Base-by-base conservation (phyloP, 1,140 invertebrate species). In the Orchesella cincta region DNA sequence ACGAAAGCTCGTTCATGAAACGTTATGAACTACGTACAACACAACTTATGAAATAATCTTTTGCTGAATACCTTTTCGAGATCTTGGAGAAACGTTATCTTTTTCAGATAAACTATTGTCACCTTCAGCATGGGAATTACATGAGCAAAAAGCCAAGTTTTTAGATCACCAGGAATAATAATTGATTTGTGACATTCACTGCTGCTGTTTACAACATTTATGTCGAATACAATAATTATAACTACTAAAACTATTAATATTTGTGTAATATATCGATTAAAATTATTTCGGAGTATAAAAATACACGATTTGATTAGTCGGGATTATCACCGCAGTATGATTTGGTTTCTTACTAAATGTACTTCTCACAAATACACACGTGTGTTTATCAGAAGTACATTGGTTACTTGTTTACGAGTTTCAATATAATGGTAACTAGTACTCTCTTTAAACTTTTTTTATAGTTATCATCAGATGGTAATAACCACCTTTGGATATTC, bases 251-350 rank as follows among this genome's bases (percentile, higher is more conserved):
- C n/a, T n/a, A n/a, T n/a, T n/a, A n/a, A n/a, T n/a, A n/a, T n/a
- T n/a, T n/a, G n/a, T n/a, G n/a, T n/a, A n/a, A n/a, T n/a, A n/a
- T n/a, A n/a, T n/a, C n/a, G n/a, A n/a, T n/a, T n/a, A n/a, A n/a
- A 29, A 67, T 67, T 67, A 33, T 67, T 31, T 67, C 62, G 31
- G 2, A 67, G 62, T 67, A 67, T 31, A 67, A 67, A 67, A 67
- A 67, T 67, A 67, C 62, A 67, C 14, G 14, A 8, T 33, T 67
- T 31, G 62, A n/a, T 67, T 67, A 31, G 12, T 16, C 29, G 5
- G 3, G 33, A 67, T 8, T 67, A 67, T 67, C 62, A 67, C 62
- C 62, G 62, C 29, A 67, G 62, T 31, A 67, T 67, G 62, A 67
- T 31, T 67, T 31, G 12, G 8, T 57, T 57, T 67, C 39, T 46